Percentiles rank a stretch among this genome's conserved stretches.
Conservation (phyloP, 2,888 invertebrate genomes). For the Apodemia zela region DNA sequence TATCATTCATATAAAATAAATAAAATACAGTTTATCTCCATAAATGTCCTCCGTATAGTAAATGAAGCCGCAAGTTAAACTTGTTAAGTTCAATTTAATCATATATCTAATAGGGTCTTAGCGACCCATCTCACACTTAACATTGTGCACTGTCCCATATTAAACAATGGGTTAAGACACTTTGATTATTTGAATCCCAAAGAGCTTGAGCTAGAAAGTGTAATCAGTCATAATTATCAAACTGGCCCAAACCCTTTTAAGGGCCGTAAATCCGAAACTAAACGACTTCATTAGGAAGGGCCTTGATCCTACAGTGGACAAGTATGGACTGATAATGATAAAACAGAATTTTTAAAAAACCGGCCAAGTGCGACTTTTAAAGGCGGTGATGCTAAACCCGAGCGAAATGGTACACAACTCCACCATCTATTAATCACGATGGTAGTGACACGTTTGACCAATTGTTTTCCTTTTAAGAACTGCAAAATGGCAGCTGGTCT, state of each 20-base stretch:
- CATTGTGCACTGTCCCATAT: conserved; percentile 9
- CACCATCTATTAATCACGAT: too few relatives aligned
- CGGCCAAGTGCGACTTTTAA: too few relatives aligned
- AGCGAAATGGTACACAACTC: too few relatives aligned
- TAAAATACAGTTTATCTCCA: too few relatives aligned
- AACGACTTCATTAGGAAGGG: background rate
- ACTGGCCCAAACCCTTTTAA: background rate
- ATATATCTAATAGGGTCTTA: background rate
- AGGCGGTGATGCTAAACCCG: too few relatives aligned
- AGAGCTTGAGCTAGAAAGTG: background rate
- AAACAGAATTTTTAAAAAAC: too few relatives aligned
- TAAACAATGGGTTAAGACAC: background rate
- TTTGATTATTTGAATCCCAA: conserved; percentile 4
- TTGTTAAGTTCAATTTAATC: background rate
- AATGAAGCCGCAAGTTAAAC: background rate
- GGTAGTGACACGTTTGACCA: too few relatives aligned
- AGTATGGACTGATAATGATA: background rate
- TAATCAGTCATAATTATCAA: background rate
- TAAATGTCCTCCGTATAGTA: too few relatives aligned
- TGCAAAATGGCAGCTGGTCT: too few relatives aligned
- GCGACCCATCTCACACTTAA: background rate
- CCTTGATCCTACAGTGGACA: background rate
- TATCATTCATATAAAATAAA: too few relatives aligned
- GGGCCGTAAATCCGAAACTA: background rate
- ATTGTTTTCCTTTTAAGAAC: too few relatives aligned